Evolutionary conservation across 2,888 invertebrate species (phyloP).

Genomic region (Rhamnusium bicolor): DNA sequence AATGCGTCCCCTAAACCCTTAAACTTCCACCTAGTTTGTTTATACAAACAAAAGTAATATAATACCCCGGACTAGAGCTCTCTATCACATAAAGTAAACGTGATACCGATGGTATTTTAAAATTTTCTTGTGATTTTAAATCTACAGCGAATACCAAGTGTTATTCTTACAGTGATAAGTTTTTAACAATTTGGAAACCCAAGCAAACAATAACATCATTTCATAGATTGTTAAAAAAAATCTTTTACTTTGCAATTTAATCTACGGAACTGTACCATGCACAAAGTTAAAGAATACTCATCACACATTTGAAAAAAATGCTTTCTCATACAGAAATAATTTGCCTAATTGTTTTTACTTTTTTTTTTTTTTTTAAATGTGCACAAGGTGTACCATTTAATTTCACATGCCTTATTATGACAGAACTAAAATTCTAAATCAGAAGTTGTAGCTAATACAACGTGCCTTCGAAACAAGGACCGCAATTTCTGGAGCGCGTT

Average conservation of each 20-base stretch:
- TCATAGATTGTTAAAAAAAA: background rate
- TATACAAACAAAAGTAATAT: too few relatives aligned
- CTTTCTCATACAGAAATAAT: background rate
- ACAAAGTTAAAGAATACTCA: background rate
- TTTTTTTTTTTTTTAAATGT: background rate
- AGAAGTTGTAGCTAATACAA: too few relatives aligned
- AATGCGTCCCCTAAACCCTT: too few relatives aligned
- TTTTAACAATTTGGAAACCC: background rate
- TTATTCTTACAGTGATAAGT: background rate
- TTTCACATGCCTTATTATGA: background rate
- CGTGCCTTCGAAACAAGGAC: too few relatives aligned
- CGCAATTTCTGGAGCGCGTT: too few relatives aligned
- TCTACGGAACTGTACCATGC: background rate
- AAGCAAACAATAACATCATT: background rate
- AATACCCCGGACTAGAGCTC: too few relatives aligned
- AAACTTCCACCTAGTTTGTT: too few relatives aligned
- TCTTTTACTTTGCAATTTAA: background rate
- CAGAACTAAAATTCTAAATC: background rate
- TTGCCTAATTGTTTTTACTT: background rate
- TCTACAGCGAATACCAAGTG: background rate
- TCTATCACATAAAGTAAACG: background rate
- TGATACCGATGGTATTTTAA: background rate
- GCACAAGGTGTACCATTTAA: background rate
- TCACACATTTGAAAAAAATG: background rate
- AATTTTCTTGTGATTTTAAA: constrained; percentile 9